Evolutionary conservation across 1,140 invertebrate species (phyloP).

Genomic region (Conus betulinus): DNA sequence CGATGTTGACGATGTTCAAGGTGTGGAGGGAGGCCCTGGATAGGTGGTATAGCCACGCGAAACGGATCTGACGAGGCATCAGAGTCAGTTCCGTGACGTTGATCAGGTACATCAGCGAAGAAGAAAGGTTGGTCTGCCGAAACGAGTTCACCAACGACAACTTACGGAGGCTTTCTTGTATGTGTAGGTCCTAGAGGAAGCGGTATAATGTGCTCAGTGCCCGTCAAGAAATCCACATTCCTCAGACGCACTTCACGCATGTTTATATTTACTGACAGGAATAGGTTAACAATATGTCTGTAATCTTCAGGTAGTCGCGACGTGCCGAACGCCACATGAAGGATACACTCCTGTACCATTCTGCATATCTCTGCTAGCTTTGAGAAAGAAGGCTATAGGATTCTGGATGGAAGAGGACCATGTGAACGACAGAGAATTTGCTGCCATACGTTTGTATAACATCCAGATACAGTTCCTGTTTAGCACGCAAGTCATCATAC

Average conservation of each 20-base stretch:
- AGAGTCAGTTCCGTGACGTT: conserved; percentile 14
- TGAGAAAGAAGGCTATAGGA: neutral
- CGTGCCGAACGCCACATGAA: neutral
- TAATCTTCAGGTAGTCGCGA: no score
- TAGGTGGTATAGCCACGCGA: neutral
- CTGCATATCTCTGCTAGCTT: neutral
- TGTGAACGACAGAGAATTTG: neutral
- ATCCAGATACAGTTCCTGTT: neutral
- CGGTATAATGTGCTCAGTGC: neutral
- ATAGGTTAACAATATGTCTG: neutral
- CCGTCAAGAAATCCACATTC: neutral
- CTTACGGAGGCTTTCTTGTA: neutral
- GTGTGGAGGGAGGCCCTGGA: neutral
- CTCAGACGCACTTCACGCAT: neutral
- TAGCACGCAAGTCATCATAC: no score
- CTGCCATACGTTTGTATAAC: neutral
- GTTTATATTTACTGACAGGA: neutral
- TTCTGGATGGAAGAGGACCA: neutral
- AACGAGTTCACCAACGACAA: conserved; percentile 24
- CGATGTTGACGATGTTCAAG: neutral
- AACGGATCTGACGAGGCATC: neutral
- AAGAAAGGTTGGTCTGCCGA: neutral
- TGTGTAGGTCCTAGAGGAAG: conserved; percentile 1
- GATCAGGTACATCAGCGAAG: conserved; percentile 21
- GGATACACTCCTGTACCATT: neutral